These are phyloP conservation scores for Epinotia brunnichana DNA, from an alignment of 2,888 invertebrate genomes.

Conservation along the genomic window DNA sequence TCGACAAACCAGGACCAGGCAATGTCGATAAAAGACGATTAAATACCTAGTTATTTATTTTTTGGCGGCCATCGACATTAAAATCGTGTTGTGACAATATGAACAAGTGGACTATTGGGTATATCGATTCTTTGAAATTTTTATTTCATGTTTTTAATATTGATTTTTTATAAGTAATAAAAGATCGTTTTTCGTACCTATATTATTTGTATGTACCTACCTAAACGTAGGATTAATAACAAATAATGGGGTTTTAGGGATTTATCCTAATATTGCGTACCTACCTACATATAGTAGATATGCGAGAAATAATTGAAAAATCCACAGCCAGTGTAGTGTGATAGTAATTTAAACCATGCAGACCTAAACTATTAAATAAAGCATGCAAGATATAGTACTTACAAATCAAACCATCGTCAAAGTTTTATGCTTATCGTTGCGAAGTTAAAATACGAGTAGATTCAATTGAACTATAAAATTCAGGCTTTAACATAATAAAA, in stretches of 20 bases:
- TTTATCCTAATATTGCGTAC: not conserved
- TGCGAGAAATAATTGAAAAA: constrained; percentile 53
- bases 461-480: no score
- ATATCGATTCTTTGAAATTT: not conserved
- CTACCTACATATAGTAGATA: not conserved
- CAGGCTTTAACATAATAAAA: no score
- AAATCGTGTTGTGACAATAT: not conserved
- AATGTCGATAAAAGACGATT: not conserved
- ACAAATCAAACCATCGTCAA: not conserved
- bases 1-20: not conserved
- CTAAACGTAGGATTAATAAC: not conserved
- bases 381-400: not conserved
- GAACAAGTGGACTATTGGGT: not conserved
- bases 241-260: not conserved
- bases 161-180: not conserved
- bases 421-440: no score
- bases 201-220: not conserved
- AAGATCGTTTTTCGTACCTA: not conserved
- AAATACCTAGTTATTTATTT: not conserved
- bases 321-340: constrained; percentile 75
- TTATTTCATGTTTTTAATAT: not conserved
- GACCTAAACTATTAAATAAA: not conserved
- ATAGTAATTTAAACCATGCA: constrained; percentile 58
- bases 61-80: not conserved
- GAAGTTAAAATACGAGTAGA: not conserved